These are phyloP conservation scores for Ellobius talpinus DNA, from an alignment of 2,113 vertebrate genomes.

Conservation along the genomic window DNA sequence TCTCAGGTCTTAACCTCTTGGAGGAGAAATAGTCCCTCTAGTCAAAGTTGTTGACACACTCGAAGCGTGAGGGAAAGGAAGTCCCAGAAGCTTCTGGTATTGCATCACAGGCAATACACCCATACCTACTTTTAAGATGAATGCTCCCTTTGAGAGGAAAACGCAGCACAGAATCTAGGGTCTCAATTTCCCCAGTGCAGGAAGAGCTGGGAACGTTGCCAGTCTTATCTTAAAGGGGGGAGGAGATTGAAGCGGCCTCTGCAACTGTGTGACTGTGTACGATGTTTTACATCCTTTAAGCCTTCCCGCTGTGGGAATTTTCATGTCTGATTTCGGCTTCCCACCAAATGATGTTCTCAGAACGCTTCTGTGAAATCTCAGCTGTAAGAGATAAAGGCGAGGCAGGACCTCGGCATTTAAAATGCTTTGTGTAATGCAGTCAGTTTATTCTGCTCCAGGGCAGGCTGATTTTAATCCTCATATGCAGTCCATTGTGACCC, in stretches of 20 bases:
- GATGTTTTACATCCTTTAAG: constrained; percentile 47
- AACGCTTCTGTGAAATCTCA: constrained; percentile 76
- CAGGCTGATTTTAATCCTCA: constrained; percentile 81
- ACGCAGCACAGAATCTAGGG: not conserved
- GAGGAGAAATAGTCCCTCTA: constrained; percentile 1
- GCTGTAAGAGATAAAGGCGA: constrained; percentile 49
- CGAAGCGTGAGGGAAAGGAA: not conserved
- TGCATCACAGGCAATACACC: not conserved
- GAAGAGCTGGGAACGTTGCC: not conserved
- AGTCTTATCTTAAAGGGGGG: not conserved
- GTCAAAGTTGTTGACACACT: not conserved
- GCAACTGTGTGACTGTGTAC: constrained; percentile 14
- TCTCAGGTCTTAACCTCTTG: not conserved
- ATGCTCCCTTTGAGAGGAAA: not conserved
- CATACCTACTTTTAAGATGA: not conserved
- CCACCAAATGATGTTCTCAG: constrained; percentile 31
- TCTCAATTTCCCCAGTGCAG: not conserved
- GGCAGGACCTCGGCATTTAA: constrained; percentile 71
- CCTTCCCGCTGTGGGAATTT: not conserved
- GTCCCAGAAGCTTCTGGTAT: not conserved
- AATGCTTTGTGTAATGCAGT: constrained; percentile 78
- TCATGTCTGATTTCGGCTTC: constrained; percentile 63
- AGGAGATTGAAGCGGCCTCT: constrained; percentile 2
- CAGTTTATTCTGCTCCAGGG: constrained; percentile 71
- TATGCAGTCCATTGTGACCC: constrained; percentile 75